phyloP scores from a whole-genome alignment of 1,140 invertebrate species.

The Contarinia nasturtii region DNA sequence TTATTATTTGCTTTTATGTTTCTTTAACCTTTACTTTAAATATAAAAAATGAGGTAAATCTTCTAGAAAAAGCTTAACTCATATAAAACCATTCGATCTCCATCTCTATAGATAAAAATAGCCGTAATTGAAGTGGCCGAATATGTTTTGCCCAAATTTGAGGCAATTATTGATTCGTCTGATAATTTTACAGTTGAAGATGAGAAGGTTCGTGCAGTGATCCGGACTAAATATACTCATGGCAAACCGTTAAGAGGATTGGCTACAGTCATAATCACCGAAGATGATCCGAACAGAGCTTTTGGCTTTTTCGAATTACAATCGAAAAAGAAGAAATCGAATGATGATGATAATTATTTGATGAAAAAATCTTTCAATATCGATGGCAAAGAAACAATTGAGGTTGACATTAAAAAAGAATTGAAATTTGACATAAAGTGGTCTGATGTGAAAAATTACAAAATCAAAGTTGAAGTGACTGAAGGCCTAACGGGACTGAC shows the following conservation, averaged over 20 bases:
- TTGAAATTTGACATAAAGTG: constrained; percentile 27
- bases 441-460: constrained; percentile 24
- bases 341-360: constrained; percentile 26
- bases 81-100: too few relatives aligned
- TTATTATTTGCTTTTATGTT: too few relatives aligned
- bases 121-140: constrained; percentile 37
- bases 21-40: too few relatives aligned
- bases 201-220: constrained; percentile 51
- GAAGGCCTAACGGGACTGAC: constrained; percentile 44
- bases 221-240: constrained; percentile 50
- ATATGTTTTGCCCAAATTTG: constrained; percentile 85
- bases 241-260: constrained; percentile 63
- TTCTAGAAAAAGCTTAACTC: too few relatives aligned
- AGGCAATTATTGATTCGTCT: constrained; percentile 62
- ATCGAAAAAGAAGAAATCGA: constrained; percentile 14
- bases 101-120: constrained; percentile 8
- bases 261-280: constrained; percentile 40
- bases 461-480: constrained; percentile 52
- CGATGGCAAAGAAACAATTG: constrained; percentile 45
- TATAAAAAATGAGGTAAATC: too few relatives aligned
- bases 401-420: constrained; percentile 49
- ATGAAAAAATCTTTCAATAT: constrained; percentile 43
- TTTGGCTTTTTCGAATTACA: too few relatives aligned
- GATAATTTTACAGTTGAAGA: constrained; percentile 65
- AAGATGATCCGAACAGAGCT: constrained; percentile 16